phyloP scores from a whole-genome alignment of 30 jellyfish, hydroid and myxozoan species.

The Turritopsis dohrnii region DNA sequence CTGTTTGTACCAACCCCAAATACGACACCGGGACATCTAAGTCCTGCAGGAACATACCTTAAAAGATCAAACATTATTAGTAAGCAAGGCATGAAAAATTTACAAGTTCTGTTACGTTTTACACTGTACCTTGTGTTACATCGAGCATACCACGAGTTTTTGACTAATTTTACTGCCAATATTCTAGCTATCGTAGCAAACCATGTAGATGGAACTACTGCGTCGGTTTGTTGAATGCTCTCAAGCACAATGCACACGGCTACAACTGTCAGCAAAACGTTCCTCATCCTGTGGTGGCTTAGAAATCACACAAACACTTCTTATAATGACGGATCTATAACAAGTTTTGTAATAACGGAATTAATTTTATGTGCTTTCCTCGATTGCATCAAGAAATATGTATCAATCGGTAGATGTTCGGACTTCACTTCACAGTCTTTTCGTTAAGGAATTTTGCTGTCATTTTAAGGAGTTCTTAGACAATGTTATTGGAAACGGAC shows the following conservation, averaged over 20 bases:
- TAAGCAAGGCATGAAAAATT: too few relatives aligned
- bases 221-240: background rate
- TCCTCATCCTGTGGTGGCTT: background rate
- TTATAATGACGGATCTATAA: too few relatives aligned
- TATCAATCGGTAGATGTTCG: too few relatives aligned
- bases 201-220: conserved; percentile 5
- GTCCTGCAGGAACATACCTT: background rate
- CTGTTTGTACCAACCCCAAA: background rate
- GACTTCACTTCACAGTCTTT: too few relatives aligned
- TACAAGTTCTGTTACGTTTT: background rate
- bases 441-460: too few relatives aligned
- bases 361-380: too few relatives aligned
- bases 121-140: background rate
- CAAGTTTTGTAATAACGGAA: too few relatives aligned
- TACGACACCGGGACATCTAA: background rate
- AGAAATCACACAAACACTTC: background rate
- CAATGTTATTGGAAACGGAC: too few relatives aligned
- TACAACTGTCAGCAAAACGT: background rate
- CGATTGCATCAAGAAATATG: too few relatives aligned
- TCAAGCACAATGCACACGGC: background rate
- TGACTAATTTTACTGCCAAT: background rate
- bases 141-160: background rate
- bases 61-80: background rate
- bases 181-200: background rate
- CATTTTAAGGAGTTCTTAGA: too few relatives aligned